Evolutionary conservation across 2,797 vertebrate genomes (phyloP), one percentile per base, ranked within the genome.

Genomic region (Bovichtus variegatus): DNA sequence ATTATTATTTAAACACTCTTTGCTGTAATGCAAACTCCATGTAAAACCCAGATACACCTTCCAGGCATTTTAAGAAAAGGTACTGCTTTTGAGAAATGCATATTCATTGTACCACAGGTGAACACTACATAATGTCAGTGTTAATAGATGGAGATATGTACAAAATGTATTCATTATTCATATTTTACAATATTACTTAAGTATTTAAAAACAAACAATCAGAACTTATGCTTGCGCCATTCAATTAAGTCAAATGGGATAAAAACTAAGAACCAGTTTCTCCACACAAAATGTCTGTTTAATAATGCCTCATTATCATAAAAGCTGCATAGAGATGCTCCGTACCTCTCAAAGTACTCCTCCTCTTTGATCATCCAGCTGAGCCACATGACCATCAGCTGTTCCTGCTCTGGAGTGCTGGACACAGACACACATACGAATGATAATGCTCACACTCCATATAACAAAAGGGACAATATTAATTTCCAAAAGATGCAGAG

Each of bases 351-450:
- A 91, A 99, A 99, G 92, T 99, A 99, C 69, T 98, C 98, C 87
- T 99, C 98, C 82, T 99, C 98, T 91, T 99, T 99, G 92, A 99
- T 99, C 98, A 99, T 99, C 98, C 98, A 99, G 44, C 97, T 99
- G 38, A 99, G 95, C 98, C 98, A 99, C 93, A 98, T 97, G 40
- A 99, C 97, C 97, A 99, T 99, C 68, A 99, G 94, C 38, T 99
- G 98, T 75, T 99, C 98, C 88, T 99, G 98, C 71, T 99, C 98
- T 0, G 98, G 97, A 12, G 98, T 99, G 87, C 98, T 99, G 76
- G 1, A 81, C 25, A 59, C 25, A 78, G 18, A 71, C n/a, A 80
- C 19, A 74, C 25, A 79, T 62, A 87, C 11, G 74, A 1, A 73
- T 4, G 6, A 76, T 0, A 38, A 47, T 2, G 50, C 29, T 58